These are phyloP conservation scores for Bombus waltoni DNA, from an alignment of 1,140 invertebrate genomes.

Conservation along the genomic window DNA sequence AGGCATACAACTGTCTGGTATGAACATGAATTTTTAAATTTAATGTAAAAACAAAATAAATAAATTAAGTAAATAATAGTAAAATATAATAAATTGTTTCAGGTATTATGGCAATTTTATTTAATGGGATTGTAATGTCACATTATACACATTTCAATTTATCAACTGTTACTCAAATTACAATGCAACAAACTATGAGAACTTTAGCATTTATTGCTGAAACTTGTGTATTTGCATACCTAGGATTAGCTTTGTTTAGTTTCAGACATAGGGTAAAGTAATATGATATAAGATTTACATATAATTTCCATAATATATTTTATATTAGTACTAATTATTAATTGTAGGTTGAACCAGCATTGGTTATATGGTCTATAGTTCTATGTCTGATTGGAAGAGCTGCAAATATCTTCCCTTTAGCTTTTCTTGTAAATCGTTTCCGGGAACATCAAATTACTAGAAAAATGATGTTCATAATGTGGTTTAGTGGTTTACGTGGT, in stretches of 20 bases:
- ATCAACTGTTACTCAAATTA: slow-evolving; percentile 99
- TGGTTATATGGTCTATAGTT: slow-evolving; percentile 96
- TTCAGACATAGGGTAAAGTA: slow-evolving; percentile 89
- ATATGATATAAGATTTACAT: slow-evolving; percentile 3
- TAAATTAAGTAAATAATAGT: slow-evolving; percentile 6
- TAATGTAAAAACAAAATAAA: slow-evolving; percentile 3
- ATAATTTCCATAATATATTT: slow-evolving; percentile 10
- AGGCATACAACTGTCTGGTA: slow-evolving; percentile 97
- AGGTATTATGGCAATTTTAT: slow-evolving; percentile 99
- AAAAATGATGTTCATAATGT: slow-evolving; percentile 99
- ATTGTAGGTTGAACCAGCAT: slow-evolving; percentile 87
- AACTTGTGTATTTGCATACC: slow-evolving; percentile 99
- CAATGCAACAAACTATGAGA: slow-evolving; percentile 99
- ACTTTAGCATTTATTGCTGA: slow-evolving; percentile 99
- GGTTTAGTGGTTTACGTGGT: slow-evolving; percentile 98
- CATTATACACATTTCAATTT: slow-evolving; percentile 99
- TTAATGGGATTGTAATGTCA: slow-evolving; percentile 99
- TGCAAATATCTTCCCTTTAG: slow-evolving; percentile 98
- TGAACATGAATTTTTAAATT: slow-evolving; percentile 52
- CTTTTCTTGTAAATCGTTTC: slow-evolving; percentile 96
- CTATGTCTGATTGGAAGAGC: slow-evolving; percentile 96
- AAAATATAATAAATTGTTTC: slow-evolving; percentile 66
- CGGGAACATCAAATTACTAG: slow-evolving; percentile 98
- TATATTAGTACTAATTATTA: slow-evolving; percentile 24
- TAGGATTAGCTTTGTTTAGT: slow-evolving; percentile 98